Conservation (phyloP, 1,140 invertebrate species). For the Drosophila pectinifera region DNA sequence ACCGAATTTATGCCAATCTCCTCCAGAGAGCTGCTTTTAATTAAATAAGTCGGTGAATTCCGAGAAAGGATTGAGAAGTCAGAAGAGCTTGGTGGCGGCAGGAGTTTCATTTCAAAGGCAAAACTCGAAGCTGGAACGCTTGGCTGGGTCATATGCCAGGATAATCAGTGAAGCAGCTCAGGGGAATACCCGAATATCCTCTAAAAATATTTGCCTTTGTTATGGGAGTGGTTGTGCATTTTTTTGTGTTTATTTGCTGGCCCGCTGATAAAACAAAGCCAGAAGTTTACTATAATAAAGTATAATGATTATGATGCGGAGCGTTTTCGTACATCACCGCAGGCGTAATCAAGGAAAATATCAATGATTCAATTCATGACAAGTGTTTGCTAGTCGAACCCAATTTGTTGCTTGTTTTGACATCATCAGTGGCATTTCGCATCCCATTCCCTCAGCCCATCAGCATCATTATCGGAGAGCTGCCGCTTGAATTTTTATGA, state of each 20-base stretch:
- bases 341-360: conserved; percentile 65
- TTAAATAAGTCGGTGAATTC: conserved; percentile 9
- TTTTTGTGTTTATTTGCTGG: neutral
- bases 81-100: neutral
- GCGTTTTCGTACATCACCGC: conserved; percentile 28
- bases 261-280: conserved; percentile 43
- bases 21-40: conserved; percentile 3
- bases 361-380: conserved; percentile 77
- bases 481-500: conserved; percentile 80
- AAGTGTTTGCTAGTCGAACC: conserved; percentile 65
- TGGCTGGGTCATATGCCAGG: conserved; percentile 4
- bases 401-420: conserved; percentile 79
- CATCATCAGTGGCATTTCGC: conserved; percentile 59
- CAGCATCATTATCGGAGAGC: conserved; percentile 55
- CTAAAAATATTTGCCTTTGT: conserved; percentile 30
- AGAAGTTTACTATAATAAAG: conserved; percentile 68
- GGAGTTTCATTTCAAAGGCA: conserved; percentile 36
- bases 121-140: neutral
- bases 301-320: conserved; percentile 74
- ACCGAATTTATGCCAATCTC: conserved; percentile 40
- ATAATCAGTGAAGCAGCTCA: conserved; percentile 20
- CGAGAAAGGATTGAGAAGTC: conserved; percentile 21
- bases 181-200: neutral
- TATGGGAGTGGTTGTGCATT: conserved; percentile 8
- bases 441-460: conserved; percentile 33